Conservation (phyloP, 2,888 invertebrate genomes). For the Germaria angustata region DNA sequence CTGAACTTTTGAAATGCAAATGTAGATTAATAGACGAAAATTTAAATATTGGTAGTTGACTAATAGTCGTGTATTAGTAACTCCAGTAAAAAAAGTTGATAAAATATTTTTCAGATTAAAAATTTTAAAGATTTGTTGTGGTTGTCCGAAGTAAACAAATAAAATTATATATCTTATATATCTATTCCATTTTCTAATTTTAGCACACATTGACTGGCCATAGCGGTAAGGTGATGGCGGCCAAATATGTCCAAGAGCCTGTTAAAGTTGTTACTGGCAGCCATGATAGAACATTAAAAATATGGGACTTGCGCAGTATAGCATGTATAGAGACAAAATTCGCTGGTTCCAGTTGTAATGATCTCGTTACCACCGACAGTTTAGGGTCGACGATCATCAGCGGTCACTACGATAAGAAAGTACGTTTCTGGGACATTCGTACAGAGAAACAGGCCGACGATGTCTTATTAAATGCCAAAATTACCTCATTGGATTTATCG, state of each 20-base stretch:
- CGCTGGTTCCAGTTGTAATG: slow-evolving; percentile 98
- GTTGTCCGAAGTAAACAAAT: too few species aligned
- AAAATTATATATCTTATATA: too few species aligned
- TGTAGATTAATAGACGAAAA: too few species aligned
- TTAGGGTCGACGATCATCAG: slow-evolving; percentile 93
- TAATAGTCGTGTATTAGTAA: too few species aligned
- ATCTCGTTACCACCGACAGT: slow-evolving; percentile 94
- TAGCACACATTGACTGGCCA: slow-evolving; percentile 83
- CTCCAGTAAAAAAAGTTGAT: too few species aligned
- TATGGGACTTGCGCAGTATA: slow-evolving; percentile 97
- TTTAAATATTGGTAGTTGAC: too few species aligned
- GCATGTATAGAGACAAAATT: slow-evolving; percentile 96
- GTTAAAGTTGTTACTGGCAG: slow-evolving; percentile 98
- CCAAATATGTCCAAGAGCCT: slow-evolving; percentile 95
- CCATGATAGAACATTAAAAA: slow-evolving; percentile 97
- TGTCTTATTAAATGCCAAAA: slow-evolving; percentile 93
- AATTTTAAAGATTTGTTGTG: too few species aligned
- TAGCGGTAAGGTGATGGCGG: slow-evolving; percentile 98
- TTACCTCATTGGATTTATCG: slow-evolving; percentile 96
- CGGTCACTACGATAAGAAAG: slow-evolving; percentile 98
- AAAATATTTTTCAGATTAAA: too few species aligned
- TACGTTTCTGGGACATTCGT: slow-evolving; percentile 98
- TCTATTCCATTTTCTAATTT: slow-evolving; percentile 6
- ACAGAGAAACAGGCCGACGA: slow-evolving; percentile 92
- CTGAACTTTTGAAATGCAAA: too few species aligned